Percentiles rank a stretch among this genome's conserved stretches.
Conservation (phyloP, 1,140 invertebrate species). For the Laupala kohalensis region DNA sequence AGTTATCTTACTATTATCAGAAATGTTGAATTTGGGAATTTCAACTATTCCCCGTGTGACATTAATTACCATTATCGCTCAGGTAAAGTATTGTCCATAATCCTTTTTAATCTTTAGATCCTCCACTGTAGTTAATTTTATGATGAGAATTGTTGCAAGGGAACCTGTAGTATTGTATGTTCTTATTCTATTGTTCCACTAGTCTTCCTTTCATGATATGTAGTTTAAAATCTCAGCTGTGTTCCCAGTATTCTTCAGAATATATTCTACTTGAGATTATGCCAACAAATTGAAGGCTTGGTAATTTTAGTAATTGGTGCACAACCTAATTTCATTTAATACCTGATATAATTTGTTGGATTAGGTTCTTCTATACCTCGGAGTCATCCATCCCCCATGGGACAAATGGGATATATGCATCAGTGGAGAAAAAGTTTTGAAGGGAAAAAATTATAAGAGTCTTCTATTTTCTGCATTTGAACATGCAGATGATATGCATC, state of each 20-base stretch:
- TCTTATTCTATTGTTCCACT: background rate
- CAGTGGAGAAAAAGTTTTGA: slow-evolving; percentile 38
- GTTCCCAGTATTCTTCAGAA: too few relatives aligned
- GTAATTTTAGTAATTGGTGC: too few relatives aligned
- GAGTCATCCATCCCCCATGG: slow-evolving; percentile 39
- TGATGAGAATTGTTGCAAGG: too few relatives aligned
- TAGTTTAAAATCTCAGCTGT: too few relatives aligned
- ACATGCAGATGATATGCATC: slow-evolving; percentile 57
- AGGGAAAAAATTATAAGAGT: slow-evolving; percentile 38
- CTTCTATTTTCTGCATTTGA: slow-evolving; percentile 47
- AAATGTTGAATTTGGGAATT: slow-evolving; percentile 37
- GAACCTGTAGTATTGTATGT: background rate
- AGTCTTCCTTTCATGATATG: too few relatives aligned
- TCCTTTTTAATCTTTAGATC: too few relatives aligned
- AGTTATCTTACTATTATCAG: slow-evolving; percentile 24
- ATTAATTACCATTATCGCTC: slow-evolving; percentile 33
- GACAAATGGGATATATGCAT: slow-evolving; percentile 42
- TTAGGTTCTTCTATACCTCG: slow-evolving; percentile 34
- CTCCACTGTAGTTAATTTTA: too few relatives aligned
- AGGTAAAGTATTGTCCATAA: slow-evolving; percentile 31
- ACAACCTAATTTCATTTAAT: too few relatives aligned
- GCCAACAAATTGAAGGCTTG: too few relatives aligned
- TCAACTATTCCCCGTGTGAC: slow-evolving; percentile 50
- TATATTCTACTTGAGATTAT: too few relatives aligned
- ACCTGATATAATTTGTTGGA: too few relatives aligned